Conservation (phyloP, 2,888 invertebrate species). For the Heliconius erato region DNA sequence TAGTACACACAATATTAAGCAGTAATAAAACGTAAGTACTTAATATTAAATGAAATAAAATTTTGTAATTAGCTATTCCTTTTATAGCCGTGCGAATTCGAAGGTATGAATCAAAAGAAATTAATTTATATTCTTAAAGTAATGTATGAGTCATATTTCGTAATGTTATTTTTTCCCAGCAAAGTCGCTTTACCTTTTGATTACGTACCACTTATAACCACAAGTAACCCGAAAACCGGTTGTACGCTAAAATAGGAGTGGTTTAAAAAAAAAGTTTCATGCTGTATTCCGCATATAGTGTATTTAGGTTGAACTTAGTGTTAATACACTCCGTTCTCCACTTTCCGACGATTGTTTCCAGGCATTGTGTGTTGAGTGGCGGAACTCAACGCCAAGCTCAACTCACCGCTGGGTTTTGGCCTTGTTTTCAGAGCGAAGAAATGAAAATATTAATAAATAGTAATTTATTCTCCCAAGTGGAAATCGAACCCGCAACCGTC, state of each 20-base stretch:
- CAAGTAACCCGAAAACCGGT: slow-evolving; percentile 47
- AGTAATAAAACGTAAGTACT: not conserved
- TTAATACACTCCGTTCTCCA: too few relatives aligned
- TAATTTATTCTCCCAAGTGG: too few relatives aligned
- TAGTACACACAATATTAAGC: not conserved
- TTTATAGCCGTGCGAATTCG: slow-evolving; percentile 20
- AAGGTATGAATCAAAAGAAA: slow-evolving; percentile 27
- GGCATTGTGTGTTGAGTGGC: too few relatives aligned
- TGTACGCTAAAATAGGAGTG: slow-evolving; percentile 24
- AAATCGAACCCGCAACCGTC: too few relatives aligned
- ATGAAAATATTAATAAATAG: too few relatives aligned
- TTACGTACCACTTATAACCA: slow-evolving; percentile 32
- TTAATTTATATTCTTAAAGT: slow-evolving; percentile 26
- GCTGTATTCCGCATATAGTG: too few relatives aligned
- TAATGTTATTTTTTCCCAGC: slow-evolving; percentile 47
- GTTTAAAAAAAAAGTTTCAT: not conserved
- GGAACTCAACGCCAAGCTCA: too few relatives aligned
- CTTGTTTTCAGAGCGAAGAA: too few relatives aligned
- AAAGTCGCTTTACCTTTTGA: slow-evolving; percentile 41
- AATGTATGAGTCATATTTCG: slow-evolving; percentile 41
- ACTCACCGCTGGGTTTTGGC: too few relatives aligned
- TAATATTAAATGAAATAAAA: slow-evolving; percentile 21
- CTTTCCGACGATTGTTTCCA: too few relatives aligned
- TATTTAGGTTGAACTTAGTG: too few relatives aligned
- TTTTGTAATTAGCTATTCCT: slow-evolving; percentile 1